Base-by-base conservation (phyloP, 2,888 invertebrate species). In the Cetonia aurata region DNA sequence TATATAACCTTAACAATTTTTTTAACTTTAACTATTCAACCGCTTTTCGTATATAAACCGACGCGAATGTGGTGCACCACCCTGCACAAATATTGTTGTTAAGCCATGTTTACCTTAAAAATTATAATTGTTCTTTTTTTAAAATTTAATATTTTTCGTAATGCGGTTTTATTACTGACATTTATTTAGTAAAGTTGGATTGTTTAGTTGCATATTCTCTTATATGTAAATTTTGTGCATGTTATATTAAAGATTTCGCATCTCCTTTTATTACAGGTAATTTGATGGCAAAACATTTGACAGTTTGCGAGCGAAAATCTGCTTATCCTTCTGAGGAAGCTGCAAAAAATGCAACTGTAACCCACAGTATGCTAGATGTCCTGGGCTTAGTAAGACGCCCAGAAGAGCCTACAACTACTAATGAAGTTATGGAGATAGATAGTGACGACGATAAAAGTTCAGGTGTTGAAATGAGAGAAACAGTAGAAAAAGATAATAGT, bases 271-370 rank as follows among this genome's bases (percentile, higher is more conserved):
- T 74, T 76, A 72, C 71, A 83, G 85, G 84, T 68, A 88, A 88
- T 76, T 83, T 84, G 73, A 82, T 92, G 88, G 90, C 93, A 17
- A 88, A 89, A 31, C 94, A 94, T 85, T 84, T 94, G 79, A 88
- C 92, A 41, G 86, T 89, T 74, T 94, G 94, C 79, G 91, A 91
- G 67, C 89, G 90, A 79, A 89, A 91, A 81, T 90, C 90, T 0
- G 93, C 93, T 0, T 93, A 93, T 84, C 87, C 89, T 12, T 88
- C 89, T 0, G 87, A 89, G 70, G 89, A 89, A 71, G 87, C 88
- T 12, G 92, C 91, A 0, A 88, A 88, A 73, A 86, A 86, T 25
- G 91, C 92, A 79, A 89, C 88, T 0, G 87, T 89, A 8, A 87
- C 87, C 53, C 85, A 85, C 69, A 86, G 87, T 78, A 88, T 89